Base-by-base conservation (phyloP, 2,888 invertebrate genomes). In the Sicus ferrugineus region DNA sequence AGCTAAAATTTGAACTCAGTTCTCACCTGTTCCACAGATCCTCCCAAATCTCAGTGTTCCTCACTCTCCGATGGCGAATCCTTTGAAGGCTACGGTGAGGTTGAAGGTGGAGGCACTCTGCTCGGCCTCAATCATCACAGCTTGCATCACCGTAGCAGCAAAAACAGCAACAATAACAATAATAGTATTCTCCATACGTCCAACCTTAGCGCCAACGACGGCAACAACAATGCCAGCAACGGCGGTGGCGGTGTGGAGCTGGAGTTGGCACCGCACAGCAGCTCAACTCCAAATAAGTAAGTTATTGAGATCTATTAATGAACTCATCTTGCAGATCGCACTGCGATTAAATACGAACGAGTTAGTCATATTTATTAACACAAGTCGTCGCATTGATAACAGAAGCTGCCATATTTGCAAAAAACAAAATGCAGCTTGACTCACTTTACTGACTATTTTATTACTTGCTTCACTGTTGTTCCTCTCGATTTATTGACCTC, bases 61-160 rank as follows among this genome's bases (percentile, higher is more conserved):
- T 88, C 88, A 69, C 87, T 93, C 75, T 93, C 93, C 4, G 93
- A 93, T 79, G 91, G 90, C 14, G 93, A 93, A 83, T 93, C 91
- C 84, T 93, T 91, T 85, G 93, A 93, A 83, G 93, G 93, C 84
- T 91, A 90, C 79, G 92, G 92, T 1, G 91, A 92, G 81, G 88
- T 87, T 69, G 90, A 80, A 66, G 77, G 76, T 52, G 73, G 72
- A 61, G 74, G 75, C 31, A 62, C 63, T 46, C 70, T 71, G 56
- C 75, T 68, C 68, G 70, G 67, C 67, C 72, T 70, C 69, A 77
- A 14, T 59, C 67, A 11, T 48, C 70, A 26, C 23, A 21, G 6
- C 7, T 21, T 46, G 26, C 42, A 42, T 16, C 21, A 26, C 14
- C 69, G 70, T 30, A 58, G 58, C 54, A 73, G 42, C 68, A 59